Evolutionary conservation across 2,888 invertebrate genomes (phyloP).

Genomic region (Thecophora atra): DNA sequence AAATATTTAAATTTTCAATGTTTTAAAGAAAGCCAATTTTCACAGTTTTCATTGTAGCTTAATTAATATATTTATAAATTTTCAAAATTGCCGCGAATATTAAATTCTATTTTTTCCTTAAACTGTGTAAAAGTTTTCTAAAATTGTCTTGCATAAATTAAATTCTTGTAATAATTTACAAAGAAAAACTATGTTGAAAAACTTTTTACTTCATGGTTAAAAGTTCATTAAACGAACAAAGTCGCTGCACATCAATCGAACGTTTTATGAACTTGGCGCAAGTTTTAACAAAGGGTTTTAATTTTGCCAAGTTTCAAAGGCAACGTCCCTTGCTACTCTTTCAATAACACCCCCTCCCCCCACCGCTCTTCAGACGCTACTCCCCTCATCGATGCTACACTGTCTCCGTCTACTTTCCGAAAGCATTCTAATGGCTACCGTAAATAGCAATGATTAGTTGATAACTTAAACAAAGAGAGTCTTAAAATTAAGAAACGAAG

Average conservation of each 20-base stretch:
- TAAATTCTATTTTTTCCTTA: no score
- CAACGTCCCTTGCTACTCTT: no score
- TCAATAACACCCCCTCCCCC: no score
- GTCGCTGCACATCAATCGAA: background rate
- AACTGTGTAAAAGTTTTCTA: no score
- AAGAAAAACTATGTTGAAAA: background rate
- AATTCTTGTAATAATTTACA: no score
- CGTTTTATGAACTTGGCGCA: background rate
- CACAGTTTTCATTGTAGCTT: no score
- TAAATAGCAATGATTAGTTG: background rate
- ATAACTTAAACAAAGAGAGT: background rate
- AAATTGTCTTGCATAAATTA: no score
- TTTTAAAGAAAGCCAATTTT: no score
- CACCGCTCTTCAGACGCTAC: background rate
- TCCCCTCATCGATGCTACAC: background rate
- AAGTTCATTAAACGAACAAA: background rate
- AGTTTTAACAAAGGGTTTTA: background rate
- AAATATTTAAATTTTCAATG: no score
- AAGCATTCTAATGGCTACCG: background rate
- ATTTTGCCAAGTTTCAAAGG: background rate
- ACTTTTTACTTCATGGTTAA: background rate
- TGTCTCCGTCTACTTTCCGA: background rate
- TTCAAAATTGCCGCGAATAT: no score
- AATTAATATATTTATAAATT: no score
- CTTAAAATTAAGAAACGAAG: background rate